phyloP scores from a whole-genome alignment of 2,113 vertebrate species.

The Kryptolebias marmoratus region DNA sequence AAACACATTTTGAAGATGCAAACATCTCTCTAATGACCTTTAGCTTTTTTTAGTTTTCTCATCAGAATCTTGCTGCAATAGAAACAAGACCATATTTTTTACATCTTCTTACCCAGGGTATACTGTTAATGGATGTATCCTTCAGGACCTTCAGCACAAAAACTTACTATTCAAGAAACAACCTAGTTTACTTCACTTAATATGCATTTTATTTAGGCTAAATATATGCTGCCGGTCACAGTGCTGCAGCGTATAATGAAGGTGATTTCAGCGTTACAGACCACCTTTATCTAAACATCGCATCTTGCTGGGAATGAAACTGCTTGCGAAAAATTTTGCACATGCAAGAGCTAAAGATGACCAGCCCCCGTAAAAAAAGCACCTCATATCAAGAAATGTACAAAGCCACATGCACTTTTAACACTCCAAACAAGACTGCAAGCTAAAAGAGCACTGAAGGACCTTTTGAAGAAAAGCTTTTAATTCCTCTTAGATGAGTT shows the following conservation, averaged over 20 bases:
- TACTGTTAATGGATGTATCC: slow-evolving; percentile 14
- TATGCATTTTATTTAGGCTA: slow-evolving; percentile 46
- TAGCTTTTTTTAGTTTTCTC: slow-evolving; percentile 27
- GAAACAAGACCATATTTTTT: slow-evolving; percentile 12
- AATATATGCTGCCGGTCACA: slow-evolving; percentile 47
- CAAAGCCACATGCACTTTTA: slow-evolving; percentile 12
- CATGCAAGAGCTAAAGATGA: not conserved
- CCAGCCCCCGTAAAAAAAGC: slow-evolving; percentile 18
- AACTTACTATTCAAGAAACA: slow-evolving; percentile 29
- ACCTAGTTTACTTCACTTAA: slow-evolving; percentile 41
- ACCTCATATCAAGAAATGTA: slow-evolving; percentile 16
- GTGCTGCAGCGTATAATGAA: slow-evolving; percentile 34
- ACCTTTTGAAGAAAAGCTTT: slow-evolving; percentile 23
- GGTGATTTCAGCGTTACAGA: slow-evolving; percentile 35
- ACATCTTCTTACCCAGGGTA: slow-evolving; percentile 7
- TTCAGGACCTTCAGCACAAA: slow-evolving; percentile 8
- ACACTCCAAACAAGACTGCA: slow-evolving; percentile 18
- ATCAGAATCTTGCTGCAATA: slow-evolving; percentile 1
- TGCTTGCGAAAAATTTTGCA: slow-evolving; percentile 22
- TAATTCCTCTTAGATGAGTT: slow-evolving; percentile 10
- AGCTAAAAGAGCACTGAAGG: slow-evolving; percentile 20
- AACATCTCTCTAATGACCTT: slow-evolving; percentile 49
- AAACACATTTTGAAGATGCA: slow-evolving; percentile 30
- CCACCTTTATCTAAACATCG: slow-evolving; percentile 42
- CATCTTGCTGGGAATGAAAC: slow-evolving; percentile 28